These are phyloP conservation scores for Blastobasis lacticolella DNA, from an alignment of 2,888 invertebrate species.

Conservation along the genomic window DNA sequence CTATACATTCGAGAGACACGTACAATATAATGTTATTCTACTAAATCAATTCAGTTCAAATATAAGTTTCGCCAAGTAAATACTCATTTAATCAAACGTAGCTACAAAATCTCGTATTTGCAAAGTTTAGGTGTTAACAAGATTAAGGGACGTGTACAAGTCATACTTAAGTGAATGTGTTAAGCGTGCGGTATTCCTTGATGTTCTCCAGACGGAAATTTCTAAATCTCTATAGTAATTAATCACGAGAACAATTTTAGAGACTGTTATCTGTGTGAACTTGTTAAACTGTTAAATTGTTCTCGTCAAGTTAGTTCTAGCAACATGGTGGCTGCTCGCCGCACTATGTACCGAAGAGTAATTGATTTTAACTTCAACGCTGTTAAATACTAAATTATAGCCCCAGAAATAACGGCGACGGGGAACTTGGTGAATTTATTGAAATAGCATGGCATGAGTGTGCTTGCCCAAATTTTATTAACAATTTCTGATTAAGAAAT, in stretches of 20 bases:
- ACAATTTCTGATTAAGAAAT: slow-evolving; percentile 5
- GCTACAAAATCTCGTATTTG: too few species aligned
- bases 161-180: not conserved
- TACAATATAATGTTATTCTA: too few species aligned
- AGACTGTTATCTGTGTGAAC: slow-evolving; percentile 36
- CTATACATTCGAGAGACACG: too few species aligned
- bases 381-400: slow-evolving; percentile 16
- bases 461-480: not conserved
- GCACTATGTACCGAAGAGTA: slow-evolving; percentile 23
- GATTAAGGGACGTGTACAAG: too few species aligned
- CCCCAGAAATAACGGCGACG: not conserved
- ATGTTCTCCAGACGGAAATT: slow-evolving; percentile 10
- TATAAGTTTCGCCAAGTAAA: too few species aligned
- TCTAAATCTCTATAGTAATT: slow-evolving; percentile 27
- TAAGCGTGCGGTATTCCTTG: slow-evolving; percentile 13
- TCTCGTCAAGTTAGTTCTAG: slow-evolving; percentile 35
- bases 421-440: not conserved
- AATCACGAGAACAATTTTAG: slow-evolving; percentile 42
- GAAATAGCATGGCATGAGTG: not conserved
- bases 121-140: too few species aligned
- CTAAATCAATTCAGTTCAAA: too few species aligned
- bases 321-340: slow-evolving; percentile 28
- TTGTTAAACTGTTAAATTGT: slow-evolving; percentile 49
- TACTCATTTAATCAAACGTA: too few species aligned
- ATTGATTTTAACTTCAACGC: slow-evolving; percentile 9